A percentile compares a stretch with the other conserved stretches of the same genome.
These are phyloP conservation scores for Pollenia amentaria DNA, from an alignment of 2,888 invertebrate species.

Conservation along the genomic window DNA sequence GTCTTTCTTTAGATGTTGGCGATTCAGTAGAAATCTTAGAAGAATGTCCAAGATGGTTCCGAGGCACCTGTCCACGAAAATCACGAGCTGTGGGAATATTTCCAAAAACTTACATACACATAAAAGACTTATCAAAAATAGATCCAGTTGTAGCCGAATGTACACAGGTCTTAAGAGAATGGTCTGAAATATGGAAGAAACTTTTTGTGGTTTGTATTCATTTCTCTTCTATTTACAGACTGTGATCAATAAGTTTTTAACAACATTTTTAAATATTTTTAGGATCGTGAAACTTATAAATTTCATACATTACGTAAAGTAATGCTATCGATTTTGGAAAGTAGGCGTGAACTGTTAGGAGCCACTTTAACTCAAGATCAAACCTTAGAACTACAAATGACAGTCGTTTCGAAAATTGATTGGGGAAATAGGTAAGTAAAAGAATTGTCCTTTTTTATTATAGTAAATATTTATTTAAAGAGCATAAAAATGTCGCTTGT, in stretches of 20 bases:
- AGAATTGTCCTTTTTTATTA: slow-evolving; percentile 59
- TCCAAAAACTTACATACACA: slow-evolving; percentile 93
- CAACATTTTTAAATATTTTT: slow-evolving; percentile 75
- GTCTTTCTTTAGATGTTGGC: slow-evolving; percentile 94
- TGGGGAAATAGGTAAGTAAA: slow-evolving; percentile 90
- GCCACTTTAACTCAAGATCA: slow-evolving; percentile 97
- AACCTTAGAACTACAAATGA: slow-evolving; percentile 92
- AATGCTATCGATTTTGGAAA: slow-evolving; percentile 95
- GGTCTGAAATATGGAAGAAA: slow-evolving; percentile 96
- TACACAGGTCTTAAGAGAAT: slow-evolving; percentile 95
- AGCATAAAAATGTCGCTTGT: slow-evolving; percentile 70
- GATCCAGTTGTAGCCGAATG: slow-evolving; percentile 97
- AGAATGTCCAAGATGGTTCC: slow-evolving; percentile 93
- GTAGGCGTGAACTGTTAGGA: slow-evolving; percentile 92
- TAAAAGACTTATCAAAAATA: slow-evolving; percentile 93
- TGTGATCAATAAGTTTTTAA: too few relatives aligned
- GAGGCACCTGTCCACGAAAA: slow-evolving; percentile 93
- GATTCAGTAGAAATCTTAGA: slow-evolving; percentile 96
- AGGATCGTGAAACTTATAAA: slow-evolving; percentile 93
- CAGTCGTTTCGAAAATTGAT: slow-evolving; percentile 96
- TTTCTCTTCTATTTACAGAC: background rate
- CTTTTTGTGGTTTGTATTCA: slow-evolving; percentile 91
- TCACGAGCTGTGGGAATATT: slow-evolving; percentile 89
- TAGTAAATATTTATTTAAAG: slow-evolving; percentile 76
- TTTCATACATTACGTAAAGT: slow-evolving; percentile 94